phyloP scores from a whole-genome alignment of 1,140 invertebrate species.

The Drosophila sulfurigaster region DNA sequence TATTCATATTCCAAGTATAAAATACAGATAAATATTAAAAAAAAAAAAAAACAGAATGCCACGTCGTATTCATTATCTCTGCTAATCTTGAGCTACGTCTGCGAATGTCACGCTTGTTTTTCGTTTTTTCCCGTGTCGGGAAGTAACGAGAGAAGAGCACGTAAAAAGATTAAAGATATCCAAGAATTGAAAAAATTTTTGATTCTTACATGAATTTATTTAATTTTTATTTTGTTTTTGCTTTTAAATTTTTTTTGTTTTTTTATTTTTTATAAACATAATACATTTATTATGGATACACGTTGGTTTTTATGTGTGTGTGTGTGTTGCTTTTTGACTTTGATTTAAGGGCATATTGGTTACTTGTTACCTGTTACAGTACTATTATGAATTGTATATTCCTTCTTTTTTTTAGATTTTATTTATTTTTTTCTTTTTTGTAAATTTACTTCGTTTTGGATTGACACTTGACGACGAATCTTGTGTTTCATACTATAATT shows the following conservation, averaged over 20 bases:
- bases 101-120: background rate
- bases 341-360: constrained; percentile 79
- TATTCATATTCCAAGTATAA: constrained; percentile 81
- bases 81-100: constrained; percentile 1
- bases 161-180: background rate
- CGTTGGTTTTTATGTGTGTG: constrained; percentile 46
- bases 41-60: background rate
- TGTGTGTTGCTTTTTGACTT: constrained; percentile 66
- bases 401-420: constrained; percentile 17
- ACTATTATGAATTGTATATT: constrained; percentile 64
- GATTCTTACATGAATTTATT: constrained; percentile 75
- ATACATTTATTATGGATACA: constrained; percentile 83
- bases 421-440: constrained; percentile 29
- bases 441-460: constrained; percentile 75
- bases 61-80: background rate
- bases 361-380: constrained; percentile 57
- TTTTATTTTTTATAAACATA: constrained; percentile 77
- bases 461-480: constrained; percentile 60
- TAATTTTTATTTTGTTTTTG: constrained; percentile 82
- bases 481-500: constrained; percentile 56
- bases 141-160: background rate
- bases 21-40: constrained; percentile 74
- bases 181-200: constrained; percentile 9
- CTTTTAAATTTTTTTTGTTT: constrained; percentile 78
- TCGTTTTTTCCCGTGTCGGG: background rate